phyloP scores from a whole-genome alignment of 2,113 vertebrate genomes.

The Melanocharis versteri region DNA sequence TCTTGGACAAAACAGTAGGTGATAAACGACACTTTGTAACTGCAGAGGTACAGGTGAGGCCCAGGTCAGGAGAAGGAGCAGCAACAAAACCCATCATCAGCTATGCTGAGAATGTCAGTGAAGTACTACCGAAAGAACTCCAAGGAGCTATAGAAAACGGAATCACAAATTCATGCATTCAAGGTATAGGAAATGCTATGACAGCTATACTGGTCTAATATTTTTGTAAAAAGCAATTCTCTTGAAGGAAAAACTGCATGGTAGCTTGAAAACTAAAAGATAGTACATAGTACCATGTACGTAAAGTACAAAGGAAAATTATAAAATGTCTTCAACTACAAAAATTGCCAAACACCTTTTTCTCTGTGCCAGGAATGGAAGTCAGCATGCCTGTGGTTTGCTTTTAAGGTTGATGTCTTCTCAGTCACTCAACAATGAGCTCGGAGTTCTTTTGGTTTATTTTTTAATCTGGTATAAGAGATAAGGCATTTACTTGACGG shows the following conservation, averaged over 20 bases:
- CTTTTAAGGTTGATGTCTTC: not conserved
- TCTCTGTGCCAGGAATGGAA: not conserved
- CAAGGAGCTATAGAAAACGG: constrained; percentile 85
- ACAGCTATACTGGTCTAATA: not conserved
- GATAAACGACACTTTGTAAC: constrained; percentile 84
- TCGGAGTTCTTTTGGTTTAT: not conserved
- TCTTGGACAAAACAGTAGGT: constrained; percentile 85
- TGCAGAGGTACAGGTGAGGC: constrained; percentile 74
- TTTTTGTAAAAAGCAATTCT: not conserved
- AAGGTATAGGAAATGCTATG: constrained; percentile 75
- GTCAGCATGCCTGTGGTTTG: not conserved
- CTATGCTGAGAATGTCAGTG: constrained; percentile 47
- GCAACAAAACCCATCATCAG: constrained; percentile 49
- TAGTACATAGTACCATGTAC: rapidly evolving
- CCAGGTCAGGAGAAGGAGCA: constrained; percentile 33
- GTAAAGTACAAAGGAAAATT: not conserved
- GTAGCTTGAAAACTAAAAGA: not conserved
- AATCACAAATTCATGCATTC: constrained; percentile 80
- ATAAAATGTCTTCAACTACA: not conserved
- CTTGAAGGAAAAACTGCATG: not conserved
- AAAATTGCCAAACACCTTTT: not conserved
- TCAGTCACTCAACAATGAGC: not conserved
- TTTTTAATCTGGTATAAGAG: not conserved
- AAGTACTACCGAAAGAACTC: constrained; percentile 66
- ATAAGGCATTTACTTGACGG: not conserved